These are phyloP conservation scores for Clytia hemisphaerica DNA, from an alignment of 30 jellyfish, hydroid and myxozoan species.

Conservation along the genomic window DNA sequence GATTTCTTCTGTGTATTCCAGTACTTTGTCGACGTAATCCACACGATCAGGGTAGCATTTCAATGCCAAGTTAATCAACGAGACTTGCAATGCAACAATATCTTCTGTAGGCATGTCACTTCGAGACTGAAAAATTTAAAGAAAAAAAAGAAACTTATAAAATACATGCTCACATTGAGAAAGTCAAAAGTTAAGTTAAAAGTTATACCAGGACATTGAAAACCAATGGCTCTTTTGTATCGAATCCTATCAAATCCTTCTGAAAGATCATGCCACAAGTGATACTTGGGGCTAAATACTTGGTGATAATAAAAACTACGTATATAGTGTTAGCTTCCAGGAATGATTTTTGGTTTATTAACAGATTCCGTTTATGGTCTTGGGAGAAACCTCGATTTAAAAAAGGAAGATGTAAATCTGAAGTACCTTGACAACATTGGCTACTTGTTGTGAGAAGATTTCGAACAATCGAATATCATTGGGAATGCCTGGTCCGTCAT, in stretches of 20 bases:
- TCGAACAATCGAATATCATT: slow-evolving; percentile 80
- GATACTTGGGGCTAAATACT: too few species aligned
- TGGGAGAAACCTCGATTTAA: not conserved
- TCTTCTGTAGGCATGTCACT: slow-evolving; percentile 99
- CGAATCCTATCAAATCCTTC: slow-evolving; percentile 35
- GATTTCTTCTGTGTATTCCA: slow-evolving; percentile 94
- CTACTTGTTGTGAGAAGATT: slow-evolving; percentile 89
- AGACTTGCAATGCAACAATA: slow-evolving; percentile 94
- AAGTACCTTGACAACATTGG: slow-evolving; percentile 88
- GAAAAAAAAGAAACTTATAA: not conserved
- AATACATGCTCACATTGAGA: too few species aligned
- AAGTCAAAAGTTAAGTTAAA: too few species aligned
- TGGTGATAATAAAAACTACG: too few species aligned
- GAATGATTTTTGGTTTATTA: too few species aligned
- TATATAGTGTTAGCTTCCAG: too few species aligned
- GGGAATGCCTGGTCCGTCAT: slow-evolving; percentile 92
- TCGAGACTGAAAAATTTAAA: slow-evolving; percentile 67
- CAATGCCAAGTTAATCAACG: slow-evolving; percentile 93
- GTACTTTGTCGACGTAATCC: slow-evolving; percentile 90
- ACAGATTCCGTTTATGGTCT: too few species aligned
- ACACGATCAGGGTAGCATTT: slow-evolving; percentile 97
- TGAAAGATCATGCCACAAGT: slow-evolving; percentile 43
- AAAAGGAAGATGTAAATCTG: too few species aligned
- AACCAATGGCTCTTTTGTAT: slow-evolving; percentile 18
- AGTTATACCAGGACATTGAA: slow-evolving; percentile 25